phyloP scores from a whole-genome alignment of 1,140 invertebrate genomes.

The Pseudomyrmex flavicornis region DNA sequence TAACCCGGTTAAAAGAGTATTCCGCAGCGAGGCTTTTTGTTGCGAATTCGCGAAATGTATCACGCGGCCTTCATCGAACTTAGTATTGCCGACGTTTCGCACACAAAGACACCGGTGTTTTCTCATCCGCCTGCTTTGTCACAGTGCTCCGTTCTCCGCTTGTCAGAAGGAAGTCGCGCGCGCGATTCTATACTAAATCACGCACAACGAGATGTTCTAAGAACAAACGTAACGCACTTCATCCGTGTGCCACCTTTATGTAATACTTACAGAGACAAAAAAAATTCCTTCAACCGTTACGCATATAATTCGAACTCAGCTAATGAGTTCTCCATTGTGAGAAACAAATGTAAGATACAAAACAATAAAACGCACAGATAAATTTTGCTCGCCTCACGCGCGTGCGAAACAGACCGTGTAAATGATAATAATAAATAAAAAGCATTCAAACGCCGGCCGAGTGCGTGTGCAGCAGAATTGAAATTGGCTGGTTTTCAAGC shows the following conservation, averaged over 20 bases:
- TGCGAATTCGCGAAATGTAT: constrained; percentile 53
- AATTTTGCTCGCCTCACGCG: background rate
- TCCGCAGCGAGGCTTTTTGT: constrained; percentile 29
- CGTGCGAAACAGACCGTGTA: background rate
- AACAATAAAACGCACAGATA: too few relatives aligned
- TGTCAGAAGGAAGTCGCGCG: constrained; percentile 6
- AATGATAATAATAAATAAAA: background rate
- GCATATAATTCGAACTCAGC: background rate
- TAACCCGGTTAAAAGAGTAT: constrained; percentile 60
- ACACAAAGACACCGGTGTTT: constrained; percentile 35
- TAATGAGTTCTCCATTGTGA: constrained; percentile 27
- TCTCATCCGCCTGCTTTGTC: constrained; percentile 46
- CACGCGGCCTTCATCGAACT: constrained; percentile 54
- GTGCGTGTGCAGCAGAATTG: background rate
- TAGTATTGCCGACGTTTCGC: constrained; percentile 15
- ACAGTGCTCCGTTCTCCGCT: background rate
- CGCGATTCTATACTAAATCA: too few relatives aligned
- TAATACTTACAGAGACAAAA: constrained; percentile 23
- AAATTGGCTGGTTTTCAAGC: background rate
- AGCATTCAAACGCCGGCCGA: background rate
- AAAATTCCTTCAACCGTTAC: constrained; percentile 7
- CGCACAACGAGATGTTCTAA: background rate
- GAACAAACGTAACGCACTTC: constrained; percentile 46
- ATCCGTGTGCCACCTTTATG: constrained; percentile 26
- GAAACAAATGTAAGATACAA: background rate